Percentiles rank a stretch among this genome's conserved stretches.
Evolutionary conservation across 2,888 invertebrate species (phyloP).

Genomic region (Celastrina argiolus): DNA sequence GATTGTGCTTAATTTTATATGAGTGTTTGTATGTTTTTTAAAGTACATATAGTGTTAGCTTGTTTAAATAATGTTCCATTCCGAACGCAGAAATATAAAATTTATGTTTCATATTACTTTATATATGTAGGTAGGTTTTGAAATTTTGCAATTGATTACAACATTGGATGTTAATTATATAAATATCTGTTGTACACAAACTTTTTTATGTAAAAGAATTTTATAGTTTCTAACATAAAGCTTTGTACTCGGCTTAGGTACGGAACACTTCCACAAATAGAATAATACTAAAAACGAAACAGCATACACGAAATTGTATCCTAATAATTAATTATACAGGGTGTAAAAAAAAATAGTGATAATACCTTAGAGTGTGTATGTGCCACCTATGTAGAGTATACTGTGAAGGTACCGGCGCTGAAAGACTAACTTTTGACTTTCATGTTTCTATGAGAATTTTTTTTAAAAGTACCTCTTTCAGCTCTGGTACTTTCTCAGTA

Average conservation of each 20-base stretch:
- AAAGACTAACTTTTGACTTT: no score
- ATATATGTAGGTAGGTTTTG: conserved; percentile 1
- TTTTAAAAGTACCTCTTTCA: no score
- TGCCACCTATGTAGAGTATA: no score
- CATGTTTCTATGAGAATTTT: no score
- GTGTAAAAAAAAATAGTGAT: no score
- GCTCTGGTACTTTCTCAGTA: no score
- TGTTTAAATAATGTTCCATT: conserved; percentile 2
- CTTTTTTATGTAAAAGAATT: background rate
- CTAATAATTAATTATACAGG: no score
- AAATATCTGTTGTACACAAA: background rate
- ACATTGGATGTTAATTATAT: background rate
- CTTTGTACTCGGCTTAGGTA: background rate
- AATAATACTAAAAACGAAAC: no score
- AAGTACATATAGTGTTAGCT: background rate
- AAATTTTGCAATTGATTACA: background rate
- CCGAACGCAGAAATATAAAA: conserved; percentile 7
- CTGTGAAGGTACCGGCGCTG: no score
- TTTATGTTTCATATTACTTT: background rate
- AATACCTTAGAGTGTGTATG: no score
- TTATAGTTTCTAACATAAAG: background rate
- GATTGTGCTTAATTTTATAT: background rate
- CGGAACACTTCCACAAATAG: background rate
- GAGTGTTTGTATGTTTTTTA: conserved; percentile 16
- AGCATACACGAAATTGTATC: no score